Evolutionary conservation across 2,888 invertebrate species (phyloP).

Genomic region (Belgica antarctica): DNA sequence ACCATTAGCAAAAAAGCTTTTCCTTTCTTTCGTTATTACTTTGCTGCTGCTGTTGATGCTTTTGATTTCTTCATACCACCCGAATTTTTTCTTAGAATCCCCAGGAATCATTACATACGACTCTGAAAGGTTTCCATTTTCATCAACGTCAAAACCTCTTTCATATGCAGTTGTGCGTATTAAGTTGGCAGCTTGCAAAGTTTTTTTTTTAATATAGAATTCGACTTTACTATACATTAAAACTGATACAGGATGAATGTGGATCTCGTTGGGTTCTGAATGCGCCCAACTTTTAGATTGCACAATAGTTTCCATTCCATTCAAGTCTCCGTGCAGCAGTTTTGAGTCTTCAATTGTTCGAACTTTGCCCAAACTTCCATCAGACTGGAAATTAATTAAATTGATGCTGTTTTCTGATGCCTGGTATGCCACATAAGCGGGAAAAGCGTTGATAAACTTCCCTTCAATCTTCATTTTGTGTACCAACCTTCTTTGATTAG

Average conservation of each 20-base stretch:
- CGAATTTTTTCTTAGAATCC: background rate
- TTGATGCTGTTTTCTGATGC: background rate
- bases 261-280: background rate
- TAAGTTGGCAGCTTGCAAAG: background rate
- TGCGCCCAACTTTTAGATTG: background rate
- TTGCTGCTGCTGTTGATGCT: background rate
- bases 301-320: background rate
- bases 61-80: background rate
- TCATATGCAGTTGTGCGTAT: background rate
- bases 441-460: background rate
- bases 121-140: background rate
- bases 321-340: background rate
- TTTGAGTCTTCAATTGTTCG: background rate
- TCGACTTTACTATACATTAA: background rate
- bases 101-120: background rate
- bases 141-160: background rate
- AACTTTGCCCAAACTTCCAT: background rate
- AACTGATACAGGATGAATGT: background rate
- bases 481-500: background rate
- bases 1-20: background rate
- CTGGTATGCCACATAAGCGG: background rate
- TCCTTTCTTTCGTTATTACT: background rate
- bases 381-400: background rate
- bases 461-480: background rate
- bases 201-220: background rate